These are phyloP conservation scores for Aculops lycopersici DNA, from an alignment of 1,140 invertebrate genomes.

Conservation along the genomic window DNA sequence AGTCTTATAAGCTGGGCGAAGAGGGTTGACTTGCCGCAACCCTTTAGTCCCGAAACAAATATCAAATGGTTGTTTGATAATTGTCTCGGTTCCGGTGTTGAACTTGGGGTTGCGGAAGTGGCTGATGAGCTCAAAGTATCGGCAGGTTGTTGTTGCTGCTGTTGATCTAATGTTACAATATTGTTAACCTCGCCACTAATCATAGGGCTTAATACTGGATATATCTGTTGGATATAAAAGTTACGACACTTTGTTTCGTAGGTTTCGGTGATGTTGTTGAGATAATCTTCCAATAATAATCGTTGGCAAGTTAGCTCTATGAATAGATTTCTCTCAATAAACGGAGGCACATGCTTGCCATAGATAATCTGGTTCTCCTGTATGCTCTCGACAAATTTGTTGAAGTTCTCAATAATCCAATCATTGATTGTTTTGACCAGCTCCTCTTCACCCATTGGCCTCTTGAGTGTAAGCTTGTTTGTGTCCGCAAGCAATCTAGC, in stretches of 20 bases:
- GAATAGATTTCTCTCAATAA: neutral
- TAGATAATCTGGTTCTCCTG: neutral
- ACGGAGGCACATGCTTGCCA: neutral
- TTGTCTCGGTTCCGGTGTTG: too few relatives aligned
- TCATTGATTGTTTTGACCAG: neutral
- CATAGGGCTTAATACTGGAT: neutral
- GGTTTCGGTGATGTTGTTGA: neutral
- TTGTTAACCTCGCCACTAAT: too few relatives aligned
- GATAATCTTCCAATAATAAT: neutral
- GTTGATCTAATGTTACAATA: neutral
- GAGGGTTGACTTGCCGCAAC: neutral
- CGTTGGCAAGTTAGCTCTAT: neutral
- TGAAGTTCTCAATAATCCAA: neutral
- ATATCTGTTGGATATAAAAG: neutral
- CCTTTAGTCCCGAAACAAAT: neutral
- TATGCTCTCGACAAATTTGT: neutral
- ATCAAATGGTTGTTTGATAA: too few relatives aligned
- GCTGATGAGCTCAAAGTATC: too few relatives aligned
- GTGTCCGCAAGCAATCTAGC: neutral
- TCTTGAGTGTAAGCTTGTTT: neutral
- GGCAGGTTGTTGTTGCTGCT: too few relatives aligned
- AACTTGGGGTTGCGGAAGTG: too few relatives aligned
- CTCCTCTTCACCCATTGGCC: neutral
- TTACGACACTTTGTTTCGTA: neutral
- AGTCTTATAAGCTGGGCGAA: neutral